Percentiles rank a stretch among this genome's conserved stretches.
Conservation (phyloP, 2,113 vertebrate genomes). For the Scomber colias region DNA sequence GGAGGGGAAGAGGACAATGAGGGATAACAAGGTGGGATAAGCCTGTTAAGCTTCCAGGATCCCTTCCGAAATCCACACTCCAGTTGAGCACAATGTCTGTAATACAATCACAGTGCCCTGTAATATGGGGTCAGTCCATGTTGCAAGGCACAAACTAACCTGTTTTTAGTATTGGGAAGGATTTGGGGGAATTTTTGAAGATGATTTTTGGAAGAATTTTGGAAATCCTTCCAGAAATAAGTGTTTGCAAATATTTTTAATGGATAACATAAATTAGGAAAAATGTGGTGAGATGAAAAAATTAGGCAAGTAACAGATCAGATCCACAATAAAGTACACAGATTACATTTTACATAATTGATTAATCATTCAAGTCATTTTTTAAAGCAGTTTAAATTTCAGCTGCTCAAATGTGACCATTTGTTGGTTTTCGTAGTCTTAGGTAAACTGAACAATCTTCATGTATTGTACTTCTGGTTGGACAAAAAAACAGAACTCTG, state of each 20-base stretch:
- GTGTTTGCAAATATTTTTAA: background rate
- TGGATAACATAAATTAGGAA: background rate
- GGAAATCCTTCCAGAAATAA: background rate
- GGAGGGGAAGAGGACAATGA: slow-evolving; percentile 54
- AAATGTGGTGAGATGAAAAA: too few species aligned
- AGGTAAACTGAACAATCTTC: too few species aligned
- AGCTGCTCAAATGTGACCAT: too few species aligned
- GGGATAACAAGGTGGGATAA: slow-evolving; percentile 74
- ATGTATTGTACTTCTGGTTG: too few species aligned
- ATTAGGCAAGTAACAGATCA: too few species aligned
- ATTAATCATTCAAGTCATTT: too few species aligned
- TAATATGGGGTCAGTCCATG: slow-evolving; percentile 50
- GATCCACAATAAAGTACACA: too few species aligned
- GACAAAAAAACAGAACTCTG: background rate
- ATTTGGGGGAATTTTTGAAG: background rate
- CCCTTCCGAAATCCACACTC: slow-evolving; percentile 55
- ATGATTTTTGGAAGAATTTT: too few species aligned
- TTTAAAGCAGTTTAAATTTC: too few species aligned
- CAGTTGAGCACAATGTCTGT: slow-evolving; percentile 52
- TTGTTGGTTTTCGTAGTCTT: too few species aligned
- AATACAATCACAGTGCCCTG: slow-evolving; percentile 51
- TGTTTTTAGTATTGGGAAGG: background rate
- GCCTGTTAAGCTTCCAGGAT: slow-evolving; percentile 66
- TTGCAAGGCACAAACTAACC: slow-evolving; percentile 25
- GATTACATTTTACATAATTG: too few species aligned